A percentile compares a stretch with the other conserved stretches of the same genome.
Conservation (phyloP, 1,140 invertebrate genomes). For the Atta cephalotes region DNA sequence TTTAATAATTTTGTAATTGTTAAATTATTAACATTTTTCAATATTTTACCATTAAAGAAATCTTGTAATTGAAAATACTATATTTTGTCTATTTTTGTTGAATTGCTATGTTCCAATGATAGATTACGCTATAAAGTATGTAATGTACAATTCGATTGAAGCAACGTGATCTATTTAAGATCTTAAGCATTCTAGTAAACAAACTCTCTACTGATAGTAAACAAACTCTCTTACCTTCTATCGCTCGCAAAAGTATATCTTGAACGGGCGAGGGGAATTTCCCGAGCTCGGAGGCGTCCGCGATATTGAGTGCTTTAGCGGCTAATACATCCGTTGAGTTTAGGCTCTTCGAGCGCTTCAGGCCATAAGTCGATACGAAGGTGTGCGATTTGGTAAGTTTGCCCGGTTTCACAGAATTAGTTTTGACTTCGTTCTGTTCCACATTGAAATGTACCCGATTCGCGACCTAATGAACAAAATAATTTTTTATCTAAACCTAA, state of each 20-base stretch:
- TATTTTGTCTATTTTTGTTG: neutral
- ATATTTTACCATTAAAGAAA: neutral
- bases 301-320: conserved; percentile 87
- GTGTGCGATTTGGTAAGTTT: conserved; percentile 84
- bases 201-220: neutral
- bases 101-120: neutral
- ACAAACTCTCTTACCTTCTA: conserved; percentile 86
- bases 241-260: conserved; percentile 90
- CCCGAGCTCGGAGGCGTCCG: conserved; percentile 91
- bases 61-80: neutral
- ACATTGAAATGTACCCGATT: conserved; percentile 87
- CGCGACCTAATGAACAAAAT: conserved; percentile 75
- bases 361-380: conserved; percentile 85
- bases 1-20: neutral
- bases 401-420: conserved; percentile 78
- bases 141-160: neutral
- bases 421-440: conserved; percentile 79
- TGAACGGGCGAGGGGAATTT: conserved; percentile 91
- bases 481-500: neutral
- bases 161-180: neutral
- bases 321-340: conserved; percentile 89
- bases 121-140: neutral
- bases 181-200: neutral
- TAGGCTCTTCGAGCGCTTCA: conserved; percentile 93
- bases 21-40: neutral